Base-by-base conservation (phyloP, 2,888 invertebrate genomes). In the Colletes collaris region DNA sequence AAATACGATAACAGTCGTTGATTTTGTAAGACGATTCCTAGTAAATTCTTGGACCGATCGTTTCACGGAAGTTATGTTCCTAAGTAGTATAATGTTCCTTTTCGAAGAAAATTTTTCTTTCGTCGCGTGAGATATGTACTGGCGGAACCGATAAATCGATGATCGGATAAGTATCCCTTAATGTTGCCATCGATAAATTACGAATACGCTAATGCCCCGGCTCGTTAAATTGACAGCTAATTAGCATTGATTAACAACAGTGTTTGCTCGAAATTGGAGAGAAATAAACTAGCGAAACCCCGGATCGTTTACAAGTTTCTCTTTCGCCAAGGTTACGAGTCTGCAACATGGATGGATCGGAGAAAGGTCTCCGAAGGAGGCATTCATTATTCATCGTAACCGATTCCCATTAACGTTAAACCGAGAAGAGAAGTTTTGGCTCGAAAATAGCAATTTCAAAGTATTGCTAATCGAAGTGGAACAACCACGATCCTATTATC, bases 161-260 rank as follows among this genome's bases (percentile, higher is more conserved):
- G 44, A 53, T 27, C 50, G 19, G 60, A 50, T 62, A 76, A 76
- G 40, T n/a, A 19, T 35, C 19, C 5, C 3, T 60, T 35, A 40
- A 59, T 44, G 53, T 27, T 27, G 44, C 4, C 44, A 5, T 27
- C 35, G 16, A 68, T 59, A 35, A 50, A 56, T 66, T 56, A 44
- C 44, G 10, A 40, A 13, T 58, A 58, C 35, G 58, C 37, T 58
- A 58, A 58, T 58, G 37, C n/a, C 7, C 8, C 44, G 44, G 44
- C 13, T 13, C 19, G n/a, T 19, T 13, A 37, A 50, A 10, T 46
- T 3, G 7, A 46, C 44, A 46, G 44, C 44, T 46, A 46, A 68
- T 13, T 50, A 69, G n/a, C 40, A 0, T 13, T 4, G 19, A 52
- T 60, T 37, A 40, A 69, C n/a, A 52, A 40, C 19, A 19, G 19